Conservation (phyloP, 1,140 invertebrate species). For the Achroia grisella region DNA sequence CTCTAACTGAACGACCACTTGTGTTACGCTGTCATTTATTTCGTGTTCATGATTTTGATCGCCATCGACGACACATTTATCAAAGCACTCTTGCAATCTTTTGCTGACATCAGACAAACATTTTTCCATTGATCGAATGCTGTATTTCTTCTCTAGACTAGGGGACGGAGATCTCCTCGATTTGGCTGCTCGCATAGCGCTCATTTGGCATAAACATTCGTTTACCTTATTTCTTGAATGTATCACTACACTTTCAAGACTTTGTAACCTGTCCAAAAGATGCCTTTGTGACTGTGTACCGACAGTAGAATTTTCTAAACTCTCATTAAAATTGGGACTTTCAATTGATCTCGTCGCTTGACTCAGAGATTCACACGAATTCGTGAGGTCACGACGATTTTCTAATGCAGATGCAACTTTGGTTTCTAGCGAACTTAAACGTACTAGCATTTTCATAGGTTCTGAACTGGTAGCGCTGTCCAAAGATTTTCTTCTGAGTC, state of each 20-base stretch:
- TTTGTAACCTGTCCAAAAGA: conserved; percentile 73
- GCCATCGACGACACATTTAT: conserved; percentile 70
- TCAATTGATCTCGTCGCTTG: conserved; percentile 48
- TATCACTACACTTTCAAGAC: conserved; percentile 74
- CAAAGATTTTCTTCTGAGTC: conserved; percentile 81
- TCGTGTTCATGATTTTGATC: conserved; percentile 60
- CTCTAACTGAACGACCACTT: conserved; percentile 78
- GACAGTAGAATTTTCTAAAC: conserved; percentile 40
- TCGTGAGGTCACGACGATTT: conserved; percentile 62
- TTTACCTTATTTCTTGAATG: conserved; percentile 72
- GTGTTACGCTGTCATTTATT: conserved; percentile 74
- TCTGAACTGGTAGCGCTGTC: conserved; percentile 85
- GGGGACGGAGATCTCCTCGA: conserved; percentile 75
- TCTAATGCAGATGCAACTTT: conserved; percentile 79
- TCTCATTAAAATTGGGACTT: conserved; percentile 43
- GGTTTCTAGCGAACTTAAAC: conserved; percentile 82
- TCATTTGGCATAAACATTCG: conserved; percentile 73
- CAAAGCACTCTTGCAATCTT: conserved; percentile 73
- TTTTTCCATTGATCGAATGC: conserved; percentile 75
- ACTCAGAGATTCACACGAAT: conserved; percentile 73
- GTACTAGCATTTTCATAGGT: conserved; percentile 84
- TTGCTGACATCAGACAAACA: conserved; percentile 75
- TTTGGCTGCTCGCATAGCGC: conserved; percentile 71
- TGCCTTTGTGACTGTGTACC: conserved; percentile 67
- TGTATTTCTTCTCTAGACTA: conserved; percentile 75